phyloP scores from a whole-genome alignment of 2,888 invertebrate genomes.

The Pilophorus perplexus region DNA sequence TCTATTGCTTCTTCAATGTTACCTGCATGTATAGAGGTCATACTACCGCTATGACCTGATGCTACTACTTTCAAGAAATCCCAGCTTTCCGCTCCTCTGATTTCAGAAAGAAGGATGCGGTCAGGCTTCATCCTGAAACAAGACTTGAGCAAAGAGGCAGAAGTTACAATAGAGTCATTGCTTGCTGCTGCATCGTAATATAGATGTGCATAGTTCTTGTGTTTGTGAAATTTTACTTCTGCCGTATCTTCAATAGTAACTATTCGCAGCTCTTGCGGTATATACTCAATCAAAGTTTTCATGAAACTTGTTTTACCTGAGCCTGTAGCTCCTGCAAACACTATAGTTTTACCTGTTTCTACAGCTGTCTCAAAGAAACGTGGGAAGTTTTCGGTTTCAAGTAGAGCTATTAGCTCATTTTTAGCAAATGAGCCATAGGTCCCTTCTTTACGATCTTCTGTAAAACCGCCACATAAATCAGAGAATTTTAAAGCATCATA shows the following conservation, averaged over 20 bases:
- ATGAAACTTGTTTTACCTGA: constrained; percentile 4
- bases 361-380: constrained; percentile 5
- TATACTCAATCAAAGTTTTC: constrained; percentile 11
- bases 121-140: constrained; percentile 8
- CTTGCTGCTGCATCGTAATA: background rate
- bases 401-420: background rate
- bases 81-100: constrained; percentile 8
- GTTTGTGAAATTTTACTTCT: background rate
- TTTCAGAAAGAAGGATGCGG: background rate
- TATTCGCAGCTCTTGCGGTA: background rate
- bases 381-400: background rate
- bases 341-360: constrained; percentile 11
- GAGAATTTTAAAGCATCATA: background rate
- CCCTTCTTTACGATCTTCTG: background rate
- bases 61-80: constrained; percentile 3
- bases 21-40: constrained; percentile 11
- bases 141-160: background rate
- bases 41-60: constrained; percentile 4
- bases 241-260: background rate
- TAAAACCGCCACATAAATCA: background rate
- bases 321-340: constrained; percentile 1
- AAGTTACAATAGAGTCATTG: constrained; percentile 5
- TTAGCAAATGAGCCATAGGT: background rate
- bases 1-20: constrained; percentile 4
- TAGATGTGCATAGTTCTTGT: constrained; percentile 6